Evolutionary conservation across 2,797 vertebrate species (phyloP).

Genomic region (Bradypodion ventrale): DNA sequence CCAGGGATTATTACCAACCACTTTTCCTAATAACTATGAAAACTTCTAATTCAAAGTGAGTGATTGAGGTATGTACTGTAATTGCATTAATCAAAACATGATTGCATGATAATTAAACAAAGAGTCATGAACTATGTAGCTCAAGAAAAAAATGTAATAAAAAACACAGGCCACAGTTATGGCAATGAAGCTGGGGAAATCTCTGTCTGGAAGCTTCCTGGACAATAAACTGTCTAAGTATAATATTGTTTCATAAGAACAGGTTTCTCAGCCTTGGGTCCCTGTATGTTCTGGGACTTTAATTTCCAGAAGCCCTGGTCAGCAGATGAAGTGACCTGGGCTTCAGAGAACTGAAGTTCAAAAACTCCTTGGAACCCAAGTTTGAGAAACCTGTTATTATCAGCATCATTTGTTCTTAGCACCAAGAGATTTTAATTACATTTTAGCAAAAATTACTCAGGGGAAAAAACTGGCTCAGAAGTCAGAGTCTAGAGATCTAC

Average conservation of each 20-base stretch:
- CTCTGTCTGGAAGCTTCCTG: not conserved
- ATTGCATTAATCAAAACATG: not conserved
- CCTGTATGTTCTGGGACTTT: too few relatives aligned
- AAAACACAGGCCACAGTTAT: not conserved
- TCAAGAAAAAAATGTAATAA: too few relatives aligned
- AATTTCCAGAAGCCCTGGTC: too few relatives aligned
- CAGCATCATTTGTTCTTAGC: not conserved
- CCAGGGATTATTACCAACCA: not conserved
- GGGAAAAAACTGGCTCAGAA: not conserved
- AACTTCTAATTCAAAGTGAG: not conserved
- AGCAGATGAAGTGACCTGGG: too few relatives aligned
- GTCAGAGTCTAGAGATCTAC: not conserved
- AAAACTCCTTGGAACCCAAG: too few relatives aligned
- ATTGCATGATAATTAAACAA: not conserved
- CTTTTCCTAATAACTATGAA: not conserved
- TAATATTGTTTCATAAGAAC: too few relatives aligned
- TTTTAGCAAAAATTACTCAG: not conserved
- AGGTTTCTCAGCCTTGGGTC: too few relatives aligned
- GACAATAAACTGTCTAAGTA: not conserved
- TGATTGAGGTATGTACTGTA: too few relatives aligned
- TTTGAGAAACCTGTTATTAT: too few relatives aligned
- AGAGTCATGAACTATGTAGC: not conserved
- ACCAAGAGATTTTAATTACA: not conserved
- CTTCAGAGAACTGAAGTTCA: too few relatives aligned
- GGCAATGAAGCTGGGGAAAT: not conserved